Base-by-base conservation (phyloP, 2,113 vertebrate genomes). In the Cyphomyrus plagiostoma region DNA sequence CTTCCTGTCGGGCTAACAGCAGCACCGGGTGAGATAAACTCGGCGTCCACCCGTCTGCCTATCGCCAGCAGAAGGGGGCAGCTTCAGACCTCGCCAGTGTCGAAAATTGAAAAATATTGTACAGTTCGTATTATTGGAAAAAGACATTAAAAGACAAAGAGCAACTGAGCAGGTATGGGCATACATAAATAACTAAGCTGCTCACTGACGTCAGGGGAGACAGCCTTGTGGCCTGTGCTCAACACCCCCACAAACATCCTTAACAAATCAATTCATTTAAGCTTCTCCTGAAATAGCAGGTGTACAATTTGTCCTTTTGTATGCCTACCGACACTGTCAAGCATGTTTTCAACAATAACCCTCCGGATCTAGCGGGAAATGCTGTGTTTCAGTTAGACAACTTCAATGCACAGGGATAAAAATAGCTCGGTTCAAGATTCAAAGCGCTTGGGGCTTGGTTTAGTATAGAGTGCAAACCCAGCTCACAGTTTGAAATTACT, bases 261-360 rank as follows among this genome's bases (percentile, higher is more conserved):
- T 88, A 88, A 88, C 45, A 42, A 88, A 39, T 49, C 39, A 30
- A 45, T 58, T 62, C 86, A 45, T 88, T 88, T 70, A 45, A 70
- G 87, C 11, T 88, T 23, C 19, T 4, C 17, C 58, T 46, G 42
- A 35, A 66, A 46, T 46, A 42, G 58, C 53, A 88, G 58, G 58
- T 30, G 17, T 53, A 74, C n/a, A 39, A 49, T 70, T 39, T 70
- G 21, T 74, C 87, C 42, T 48, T 46, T 45, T 74, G 30, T 70
- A 49, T n/a, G 62, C 58, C 35, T 46, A 21, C 86, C 87, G 6
- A 70, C 13, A 74, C 39, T 39, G n/a, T 88, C 35, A 49, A 26
- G 58, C 42, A 21, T 17, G 42, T 42, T 70, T 48, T 50, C 42
- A 17, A 58, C 62, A 42, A 26, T 5, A 46, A 48, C 58, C 39